Conservation (phyloP, 2,113 vertebrate genomes). For the Dinomys branickii region DNA sequence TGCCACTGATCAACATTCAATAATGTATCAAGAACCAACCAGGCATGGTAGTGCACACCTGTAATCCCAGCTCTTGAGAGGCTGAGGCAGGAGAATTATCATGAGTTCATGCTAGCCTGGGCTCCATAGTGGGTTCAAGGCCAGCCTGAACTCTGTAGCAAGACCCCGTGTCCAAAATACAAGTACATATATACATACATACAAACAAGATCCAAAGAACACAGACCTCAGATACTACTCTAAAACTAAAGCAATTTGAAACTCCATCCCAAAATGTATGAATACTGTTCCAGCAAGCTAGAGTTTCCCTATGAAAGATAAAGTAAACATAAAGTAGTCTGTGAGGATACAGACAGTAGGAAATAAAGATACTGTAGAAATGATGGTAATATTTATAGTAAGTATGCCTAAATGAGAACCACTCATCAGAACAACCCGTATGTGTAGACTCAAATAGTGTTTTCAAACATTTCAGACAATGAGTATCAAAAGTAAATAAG, state of each 20-base stretch:
- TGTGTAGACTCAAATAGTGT: neutral
- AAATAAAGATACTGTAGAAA: neutral
- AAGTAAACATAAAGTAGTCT: neutral
- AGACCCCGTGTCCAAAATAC: no score
- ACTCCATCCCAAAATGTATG: neutral
- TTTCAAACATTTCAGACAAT: slow-evolving; percentile 20
- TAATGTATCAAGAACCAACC: neutral
- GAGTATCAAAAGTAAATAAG: neutral
- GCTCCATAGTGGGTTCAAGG: no score
- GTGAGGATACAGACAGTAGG: neutral
- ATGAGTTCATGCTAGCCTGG: neutral
- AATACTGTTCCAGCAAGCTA: slow-evolving; percentile 3
- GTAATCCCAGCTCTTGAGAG: neutral
- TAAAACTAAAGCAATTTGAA: neutral
- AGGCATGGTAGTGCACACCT: neutral
- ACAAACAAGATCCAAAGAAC: neutral
- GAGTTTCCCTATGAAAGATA: neutral
- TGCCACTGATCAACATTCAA: neutral
- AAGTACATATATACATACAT: no score
- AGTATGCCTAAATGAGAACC: neutral
- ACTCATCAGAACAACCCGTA: neutral
- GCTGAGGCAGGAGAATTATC: neutral
- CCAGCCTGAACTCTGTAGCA: no score
- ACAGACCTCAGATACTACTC: neutral
- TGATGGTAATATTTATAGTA: neutral